These are phyloP conservation scores for Speoplatyrhinus poulsoni DNA, from an alignment of 2,113 vertebrate species.

Conservation along the genomic window DNA sequence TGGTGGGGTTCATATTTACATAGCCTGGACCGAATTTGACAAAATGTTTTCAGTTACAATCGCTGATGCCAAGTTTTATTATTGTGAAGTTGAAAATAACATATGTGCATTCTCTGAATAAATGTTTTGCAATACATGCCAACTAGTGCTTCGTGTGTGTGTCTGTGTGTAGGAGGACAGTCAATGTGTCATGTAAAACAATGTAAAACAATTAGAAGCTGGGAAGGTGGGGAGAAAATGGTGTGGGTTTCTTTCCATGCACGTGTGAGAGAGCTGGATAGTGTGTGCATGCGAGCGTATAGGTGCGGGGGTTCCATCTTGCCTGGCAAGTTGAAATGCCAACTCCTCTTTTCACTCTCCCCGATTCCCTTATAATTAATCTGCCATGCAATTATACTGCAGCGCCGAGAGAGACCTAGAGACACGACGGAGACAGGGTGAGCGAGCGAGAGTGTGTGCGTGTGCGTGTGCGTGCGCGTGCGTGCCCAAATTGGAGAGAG, in stretches of 20 bases:
- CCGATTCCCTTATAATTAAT: constrained; percentile 76
- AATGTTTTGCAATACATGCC: background rate
- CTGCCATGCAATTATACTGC: constrained; percentile 70
- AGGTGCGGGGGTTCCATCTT: constrained; percentile 26
- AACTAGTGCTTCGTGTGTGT: background rate
- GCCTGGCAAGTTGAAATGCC: constrained; percentile 55
- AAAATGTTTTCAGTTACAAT: no score
- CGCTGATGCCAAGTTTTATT: no score
- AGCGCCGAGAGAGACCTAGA: constrained; percentile 36
- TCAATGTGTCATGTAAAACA: background rate
- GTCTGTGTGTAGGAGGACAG: background rate
- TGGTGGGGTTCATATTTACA: no score
- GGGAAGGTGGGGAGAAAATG: background rate
- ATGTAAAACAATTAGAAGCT: background rate
- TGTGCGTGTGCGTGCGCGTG: background rate
- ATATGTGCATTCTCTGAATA: background rate
- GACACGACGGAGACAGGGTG: background rate
- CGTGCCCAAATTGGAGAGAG: constrained; percentile 13
- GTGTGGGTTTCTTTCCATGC: constrained; percentile 7
- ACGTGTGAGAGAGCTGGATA: constrained; percentile 1
- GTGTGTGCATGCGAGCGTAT: constrained; percentile 35
- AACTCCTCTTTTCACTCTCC: constrained; percentile 64
- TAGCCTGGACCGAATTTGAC: no score
- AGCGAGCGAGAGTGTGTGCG: background rate
- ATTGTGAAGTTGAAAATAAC: background rate